phyloP scores from a whole-genome alignment of 2,888 invertebrate species.

The Campopleginae sp. region DNA sequence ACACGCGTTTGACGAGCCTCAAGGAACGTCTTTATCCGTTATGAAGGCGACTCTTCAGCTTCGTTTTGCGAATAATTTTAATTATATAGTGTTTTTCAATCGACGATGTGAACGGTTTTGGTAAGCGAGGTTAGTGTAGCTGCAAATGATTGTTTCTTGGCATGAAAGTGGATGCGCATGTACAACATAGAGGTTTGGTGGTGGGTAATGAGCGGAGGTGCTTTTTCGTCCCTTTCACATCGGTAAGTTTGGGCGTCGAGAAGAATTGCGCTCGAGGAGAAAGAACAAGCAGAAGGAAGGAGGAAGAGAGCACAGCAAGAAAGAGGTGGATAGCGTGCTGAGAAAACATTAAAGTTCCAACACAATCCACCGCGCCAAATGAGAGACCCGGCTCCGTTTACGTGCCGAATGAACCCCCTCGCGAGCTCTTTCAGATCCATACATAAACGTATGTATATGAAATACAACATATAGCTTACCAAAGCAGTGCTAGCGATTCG shows the following conservation, averaged over 20 bases:
- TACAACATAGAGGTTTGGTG: conserved; percentile 11
- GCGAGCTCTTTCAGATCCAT: conserved; percentile 71
- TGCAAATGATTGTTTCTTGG: conserved; percentile 42
- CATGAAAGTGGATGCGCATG: conserved; percentile 7
- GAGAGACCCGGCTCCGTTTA: conserved; percentile 77
- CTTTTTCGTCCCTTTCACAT: conserved; percentile 77
- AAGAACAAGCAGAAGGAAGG: conserved; percentile 30
- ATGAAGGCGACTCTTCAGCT: no score
- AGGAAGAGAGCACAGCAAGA: conserved; percentile 35
- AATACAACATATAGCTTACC: conserved; percentile 42
- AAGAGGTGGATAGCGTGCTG: conserved; percentile 76
- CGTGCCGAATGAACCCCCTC: conserved; percentile 75
- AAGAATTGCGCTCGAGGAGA: conserved; percentile 66
- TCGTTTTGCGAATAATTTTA: conserved; percentile 22
- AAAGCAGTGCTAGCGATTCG: conserved; percentile 57
- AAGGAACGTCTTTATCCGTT: no score
- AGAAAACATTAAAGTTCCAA: conserved; percentile 78
- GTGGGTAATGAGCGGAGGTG: conserved; percentile 65
- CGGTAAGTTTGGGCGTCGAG: conserved; percentile 76
- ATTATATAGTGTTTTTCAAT: conserved; percentile 43
- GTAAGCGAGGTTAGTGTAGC: not conserved
- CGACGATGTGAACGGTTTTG: conserved; percentile 4
- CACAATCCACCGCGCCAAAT: conserved; percentile 81
- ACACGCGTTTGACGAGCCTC: no score
- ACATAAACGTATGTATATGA: conserved; percentile 26